Evolutionary conservation across 2,113 vertebrate species (phyloP).

Genomic region (Pygathrix nemaeus): DNA sequence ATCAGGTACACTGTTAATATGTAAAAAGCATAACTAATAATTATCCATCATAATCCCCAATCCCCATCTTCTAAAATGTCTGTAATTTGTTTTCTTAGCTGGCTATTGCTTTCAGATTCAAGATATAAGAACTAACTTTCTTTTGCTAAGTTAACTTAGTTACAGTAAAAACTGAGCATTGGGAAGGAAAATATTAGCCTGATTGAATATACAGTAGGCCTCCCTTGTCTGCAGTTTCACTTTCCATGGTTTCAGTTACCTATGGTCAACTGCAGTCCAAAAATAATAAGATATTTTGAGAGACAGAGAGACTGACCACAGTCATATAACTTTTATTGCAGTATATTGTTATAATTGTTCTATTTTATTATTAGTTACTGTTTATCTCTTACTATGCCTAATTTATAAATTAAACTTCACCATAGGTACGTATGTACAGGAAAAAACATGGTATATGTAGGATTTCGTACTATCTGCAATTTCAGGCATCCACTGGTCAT

Average conservation of each 20-base stretch:
- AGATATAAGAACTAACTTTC: neutral
- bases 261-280: neutral
- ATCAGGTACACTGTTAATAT: neutral
- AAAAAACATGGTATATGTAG: neutral
- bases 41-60: neutral
- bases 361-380: neutral
- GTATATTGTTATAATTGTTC: neutral
- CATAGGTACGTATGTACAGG: neutral
- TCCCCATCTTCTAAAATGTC: neutral
- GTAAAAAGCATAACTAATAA: neutral
- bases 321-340: neutral
- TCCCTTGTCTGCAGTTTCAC: neutral
- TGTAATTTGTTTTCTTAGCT: conserved; percentile 6
- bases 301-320: neutral
- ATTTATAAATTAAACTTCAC: neutral
- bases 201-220: neutral
- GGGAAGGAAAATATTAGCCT: neutral
- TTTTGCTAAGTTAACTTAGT: conserved; percentile 23
- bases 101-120: neutral
- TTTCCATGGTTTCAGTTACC: neutral
- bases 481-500: neutral
- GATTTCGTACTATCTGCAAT: neutral
- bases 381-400: neutral
- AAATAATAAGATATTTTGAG: neutral
- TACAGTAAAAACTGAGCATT: neutral